Evolutionary conservation across 2,888 invertebrate species (phyloP), one percentile per base, ranked within the genome.

Genomic region (Nowickia ferox): DNA sequence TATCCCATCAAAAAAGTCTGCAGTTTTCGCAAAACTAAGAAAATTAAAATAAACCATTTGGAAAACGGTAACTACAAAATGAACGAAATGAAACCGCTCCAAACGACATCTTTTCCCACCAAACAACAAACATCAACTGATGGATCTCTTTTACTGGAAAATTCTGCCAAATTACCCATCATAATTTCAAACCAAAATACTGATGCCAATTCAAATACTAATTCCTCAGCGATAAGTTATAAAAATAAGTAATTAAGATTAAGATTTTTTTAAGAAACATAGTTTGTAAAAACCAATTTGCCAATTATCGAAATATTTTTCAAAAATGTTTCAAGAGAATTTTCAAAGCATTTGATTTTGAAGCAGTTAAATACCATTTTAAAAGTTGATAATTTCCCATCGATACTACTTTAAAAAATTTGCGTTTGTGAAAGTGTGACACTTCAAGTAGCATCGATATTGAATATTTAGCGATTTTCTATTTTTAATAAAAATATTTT

Each of bases 121-220:
- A 87, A 86, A 66, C 89, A 89, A 22, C 90, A 90, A 42, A 79
- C 87, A 1, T 89, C 46, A 17, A 19, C 46, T 4, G 91, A 92
- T 77, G 89, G 88, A 46, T 91, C 92, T n/a, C 91, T 91, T 9
- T 87, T 92, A 10, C 80, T 91, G 77, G 89, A 89, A 1, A 84
- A 84, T 10, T 13, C 82, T 48, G 38, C 61, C 19, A 77, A 72
- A 63, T 30, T 63, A 40, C 65, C 61, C 11, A 22, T 53, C 0
- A 57, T 72, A 15, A 61, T 72, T 42, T 57, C 53, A 17, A 78
- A 84, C 40, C 69, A 61, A 66, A 68, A 79, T 48, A 75, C 75
- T 53, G 69, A 79, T 55, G 63, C 63, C 10, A 81, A 74, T 61
- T 71, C 75, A 53, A 83, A 86, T 44, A 83, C 40, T 17, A 68